phyloP scores from a whole-genome alignment of 1,140 invertebrate species.

The Chrysopa pallens region DNA sequence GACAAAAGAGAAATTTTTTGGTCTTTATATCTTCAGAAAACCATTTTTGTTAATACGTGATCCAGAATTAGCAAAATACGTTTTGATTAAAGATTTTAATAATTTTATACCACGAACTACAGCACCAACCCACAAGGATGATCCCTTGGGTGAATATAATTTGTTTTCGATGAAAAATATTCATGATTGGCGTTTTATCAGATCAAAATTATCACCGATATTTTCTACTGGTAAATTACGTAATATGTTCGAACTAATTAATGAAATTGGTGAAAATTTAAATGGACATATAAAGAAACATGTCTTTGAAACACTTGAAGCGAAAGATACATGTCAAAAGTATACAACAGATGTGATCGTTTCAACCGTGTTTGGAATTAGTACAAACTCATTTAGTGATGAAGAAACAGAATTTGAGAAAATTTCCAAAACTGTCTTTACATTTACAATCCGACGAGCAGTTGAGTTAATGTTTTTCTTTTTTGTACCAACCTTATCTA shows the following conservation, averaged over 20 bases:
- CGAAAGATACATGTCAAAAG: slow-evolving; percentile 27
- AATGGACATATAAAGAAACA: neutral
- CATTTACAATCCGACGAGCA: neutral
- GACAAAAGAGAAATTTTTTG: slow-evolving; percentile 12
- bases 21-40: slow-evolving; percentile 17
- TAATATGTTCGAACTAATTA: slow-evolving; percentile 20
- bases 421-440: slow-evolving; percentile 15
- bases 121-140: slow-evolving; percentile 24
- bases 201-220: slow-evolving; percentile 18
- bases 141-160: slow-evolving; percentile 20
- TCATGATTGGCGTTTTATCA: slow-evolving; percentile 20
- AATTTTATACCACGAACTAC: slow-evolving; percentile 31
- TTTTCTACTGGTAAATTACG: slow-evolving; percentile 24
- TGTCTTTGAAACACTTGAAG: slow-evolving; percentile 12
- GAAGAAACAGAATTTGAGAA: slow-evolving; percentile 23
- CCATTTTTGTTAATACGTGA: slow-evolving; percentile 23
- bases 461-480: slow-evolving; percentile 7
- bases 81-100: slow-evolving; percentile 35
- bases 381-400: slow-evolving; percentile 29
- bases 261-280: slow-evolving; percentile 14
- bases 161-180: slow-evolving; percentile 14
- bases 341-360: slow-evolving; percentile 39
- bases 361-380: slow-evolving; percentile 34
- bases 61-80: slow-evolving; percentile 30
- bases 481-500: slow-evolving; percentile 9